Base-by-base conservation (phyloP, 1,140 invertebrate species). In the Elymnias hypermnestra region DNA sequence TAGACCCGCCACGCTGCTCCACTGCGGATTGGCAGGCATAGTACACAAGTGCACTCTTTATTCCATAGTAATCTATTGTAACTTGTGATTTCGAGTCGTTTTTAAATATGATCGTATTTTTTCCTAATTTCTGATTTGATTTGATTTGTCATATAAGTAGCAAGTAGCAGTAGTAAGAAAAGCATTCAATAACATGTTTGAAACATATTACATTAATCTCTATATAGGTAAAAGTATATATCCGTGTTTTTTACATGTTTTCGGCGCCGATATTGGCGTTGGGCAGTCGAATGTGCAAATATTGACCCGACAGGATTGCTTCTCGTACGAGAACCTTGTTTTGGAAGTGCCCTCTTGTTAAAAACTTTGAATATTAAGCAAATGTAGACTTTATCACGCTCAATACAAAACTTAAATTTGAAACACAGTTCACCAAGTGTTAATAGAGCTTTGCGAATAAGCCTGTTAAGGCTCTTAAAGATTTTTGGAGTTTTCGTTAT, bases 311-410 rank as follows among this genome's bases (percentile, higher is more conserved):
- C 13, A 17, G 31, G 13, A 33, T 33, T 33, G 31, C 31, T 33
- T 19, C 39, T 31, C 39, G 39, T 26, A 19, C 39, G 29, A 22
- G 15, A 21, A 21, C 17, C 39, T 31, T 42, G 39, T 42, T 42
- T 42, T 26, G 10, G 5, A 13, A 29, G 18, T 31, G 31, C 22
- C 39, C 26, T 31, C 31, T 33, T 33, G 26, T 12, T 13, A 29
- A 25, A 29, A 9, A 9, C 10, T 13, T 0, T 2, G 13, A 5
- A 4, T 13, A 12, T 12, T 10, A 13, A 12, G 7, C 26, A 12
- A 29, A 5, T 29, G 8, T 29, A 3, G 2, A 4, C 6, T 29
- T 12, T 29, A 29, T 29, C 2, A 10, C 9, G 1, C 2, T 29
- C 0, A 12, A 13, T 13, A 29, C 13, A 29, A 13, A 4, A 29